Base-by-base conservation (phyloP, 2,113 vertebrate species). In the Thamnophis sirtalis region DNA sequence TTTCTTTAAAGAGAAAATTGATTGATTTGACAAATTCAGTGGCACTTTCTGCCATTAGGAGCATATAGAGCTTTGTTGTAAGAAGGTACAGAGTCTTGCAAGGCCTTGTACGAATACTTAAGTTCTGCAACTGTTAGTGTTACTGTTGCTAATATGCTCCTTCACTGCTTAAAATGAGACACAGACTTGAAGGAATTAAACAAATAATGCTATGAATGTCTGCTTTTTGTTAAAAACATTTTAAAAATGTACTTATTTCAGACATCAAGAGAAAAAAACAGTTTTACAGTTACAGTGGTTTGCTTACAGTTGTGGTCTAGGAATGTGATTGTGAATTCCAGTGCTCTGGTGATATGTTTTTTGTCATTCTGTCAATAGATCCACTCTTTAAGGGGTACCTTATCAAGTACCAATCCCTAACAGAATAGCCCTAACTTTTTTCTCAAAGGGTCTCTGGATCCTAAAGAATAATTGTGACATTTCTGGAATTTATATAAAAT, bases 401-500 rank as follows among this genome's bases (percentile, higher is more conserved):
- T 87, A 73, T 87, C 91, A 91, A 50, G 53, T 24, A 86, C 48
- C 10, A 21, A 73, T 87, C 6, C 3, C 28, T 11, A 9, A 15
- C 11, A 68, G 53, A 91, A 87, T 6, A 87, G 85, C 21, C 63
- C 22, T 26, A 22, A 87, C 24, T 22, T 28, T 58, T 24, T 26
- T 33, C 49, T 43, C 22, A 49, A 4, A 10, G 33, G 54, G n/a
- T 55, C 55, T 91, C 24, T 84, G 17, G 7, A 85, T 33, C 24
- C 15, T 91, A 73, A 17, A 51, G 21, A 55, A 26, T 26, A 10
- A 43, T 73, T 84, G n/a, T 68, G 28, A 58, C 38, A 87, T 91
- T 87, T 92, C 91, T 92, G 43, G 84, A 84, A 92, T 68, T n/a
- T 68, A 28, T 63, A 87, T 68, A n/a, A 22, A 91, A 51, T 38